A percentile compares a stretch with the other conserved stretches of the same genome.
Evolutionary conservation across 2,113 vertebrate genomes (phyloP).

Genomic region (Chinchilla lanigera): DNA sequence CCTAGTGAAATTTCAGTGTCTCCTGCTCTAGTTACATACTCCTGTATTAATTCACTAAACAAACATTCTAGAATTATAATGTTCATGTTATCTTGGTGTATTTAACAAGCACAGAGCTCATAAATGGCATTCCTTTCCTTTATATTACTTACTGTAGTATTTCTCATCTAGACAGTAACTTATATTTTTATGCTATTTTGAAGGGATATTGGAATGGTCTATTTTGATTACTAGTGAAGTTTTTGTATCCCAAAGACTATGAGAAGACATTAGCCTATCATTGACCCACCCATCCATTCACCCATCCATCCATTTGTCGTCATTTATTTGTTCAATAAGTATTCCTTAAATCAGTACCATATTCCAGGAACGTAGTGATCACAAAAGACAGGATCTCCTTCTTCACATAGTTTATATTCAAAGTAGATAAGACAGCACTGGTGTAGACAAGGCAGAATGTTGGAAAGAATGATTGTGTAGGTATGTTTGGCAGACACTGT

Average conservation of each 20-base stretch:
- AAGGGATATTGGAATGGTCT: not conserved
- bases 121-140: not conserved
- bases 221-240: not conserved
- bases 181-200: not conserved
- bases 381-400: not conserved
- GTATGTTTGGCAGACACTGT: not conserved
- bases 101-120: slow-evolving; percentile 10
- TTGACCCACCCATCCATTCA: not conserved
- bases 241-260: not conserved
- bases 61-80: not conserved
- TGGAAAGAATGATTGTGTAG: not conserved
- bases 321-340: slow-evolving; percentile 38
- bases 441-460: not conserved
- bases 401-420: not conserved
- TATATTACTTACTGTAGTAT: not conserved
- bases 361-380: not conserved
- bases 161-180: not conserved
- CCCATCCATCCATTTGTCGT: not conserved
- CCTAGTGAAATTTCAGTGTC: slow-evolving; percentile 19
- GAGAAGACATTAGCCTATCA: not conserved
- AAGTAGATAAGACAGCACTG: not conserved
- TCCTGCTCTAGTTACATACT: not conserved
- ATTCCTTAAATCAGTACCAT: slow-evolving; percentile 11
- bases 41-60: not conserved
- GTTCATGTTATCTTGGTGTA: not conserved